phyloP scores from a whole-genome alignment of 2,797 vertebrate genomes.

The Balearica regulorum region DNA sequence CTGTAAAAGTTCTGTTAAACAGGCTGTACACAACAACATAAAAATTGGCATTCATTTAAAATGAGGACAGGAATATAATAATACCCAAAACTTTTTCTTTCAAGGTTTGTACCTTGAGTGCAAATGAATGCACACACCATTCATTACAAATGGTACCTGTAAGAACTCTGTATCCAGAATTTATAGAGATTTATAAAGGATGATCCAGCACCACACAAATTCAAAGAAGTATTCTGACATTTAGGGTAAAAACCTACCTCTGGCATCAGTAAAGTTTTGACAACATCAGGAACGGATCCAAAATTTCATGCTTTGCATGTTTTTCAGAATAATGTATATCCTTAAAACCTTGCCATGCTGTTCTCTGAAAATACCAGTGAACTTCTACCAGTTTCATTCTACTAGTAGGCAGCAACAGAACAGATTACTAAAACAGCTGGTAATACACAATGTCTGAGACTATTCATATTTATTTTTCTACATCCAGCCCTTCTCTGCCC shows the following conservation, averaged over 20 bases:
- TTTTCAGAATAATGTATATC: background rate
- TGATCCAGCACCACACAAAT: background rate
- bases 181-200: background rate
- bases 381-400: background rate
- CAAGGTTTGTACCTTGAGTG: background rate
- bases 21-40: background rate
- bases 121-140: background rate
- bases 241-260: background rate
- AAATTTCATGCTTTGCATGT: background rate
- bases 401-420: background rate
- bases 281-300: background rate
- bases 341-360: background rate
- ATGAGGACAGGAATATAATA: background rate
- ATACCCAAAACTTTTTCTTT: background rate
- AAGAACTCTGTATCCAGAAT: background rate
- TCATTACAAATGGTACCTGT: background rate
- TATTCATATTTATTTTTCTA: constrained; percentile 24
- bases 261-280: background rate
- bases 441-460: background rate
- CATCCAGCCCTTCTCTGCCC: background rate
- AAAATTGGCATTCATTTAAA: background rate
- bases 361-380: background rate
- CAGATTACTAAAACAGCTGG: background rate
- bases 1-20: background rate
- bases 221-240: background rate